These are phyloP conservation scores for Sigmodon hispidus DNA, from an alignment of 2,113 vertebrate genomes.

Conservation along the genomic window DNA sequence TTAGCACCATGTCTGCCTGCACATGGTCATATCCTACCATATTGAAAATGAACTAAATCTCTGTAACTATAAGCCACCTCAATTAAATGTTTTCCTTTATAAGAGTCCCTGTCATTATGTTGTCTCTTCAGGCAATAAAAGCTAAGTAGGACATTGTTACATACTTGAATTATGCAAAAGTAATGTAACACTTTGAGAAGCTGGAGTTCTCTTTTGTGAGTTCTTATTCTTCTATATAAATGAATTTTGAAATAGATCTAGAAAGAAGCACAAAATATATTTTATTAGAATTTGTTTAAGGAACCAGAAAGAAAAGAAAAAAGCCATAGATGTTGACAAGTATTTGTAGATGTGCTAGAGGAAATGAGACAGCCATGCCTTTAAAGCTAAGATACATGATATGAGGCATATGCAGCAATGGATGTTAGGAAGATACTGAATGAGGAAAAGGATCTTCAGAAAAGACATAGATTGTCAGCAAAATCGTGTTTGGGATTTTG, in stretches of 20 bases:
- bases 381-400: neutral
- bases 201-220: neutral
- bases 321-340: neutral
- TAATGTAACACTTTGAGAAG: neutral
- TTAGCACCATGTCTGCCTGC: too few relatives aligned
- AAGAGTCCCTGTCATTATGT: too few relatives aligned
- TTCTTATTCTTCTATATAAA: neutral
- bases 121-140: too few relatives aligned
- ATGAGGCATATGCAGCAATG: neutral
- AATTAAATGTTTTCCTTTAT: too few relatives aligned
- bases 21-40: too few relatives aligned
- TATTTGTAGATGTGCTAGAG: neutral
- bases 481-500: neutral
- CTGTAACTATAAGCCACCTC: too few relatives aligned
- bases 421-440: neutral
- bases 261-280: neutral
- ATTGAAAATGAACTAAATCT: too few relatives aligned
- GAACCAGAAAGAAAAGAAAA: neutral
- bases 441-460: fast-evolving
- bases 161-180: neutral
- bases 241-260: neutral
- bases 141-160: too few relatives aligned
- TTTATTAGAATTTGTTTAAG: neutral
- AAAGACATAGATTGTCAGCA: neutral
- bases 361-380: neutral